A percentile compares a stretch with the other conserved stretches of the same genome.
phyloP scores from a whole-genome alignment of 2,113 vertebrate genomes.

The Stigmatopora nigra region DNA sequence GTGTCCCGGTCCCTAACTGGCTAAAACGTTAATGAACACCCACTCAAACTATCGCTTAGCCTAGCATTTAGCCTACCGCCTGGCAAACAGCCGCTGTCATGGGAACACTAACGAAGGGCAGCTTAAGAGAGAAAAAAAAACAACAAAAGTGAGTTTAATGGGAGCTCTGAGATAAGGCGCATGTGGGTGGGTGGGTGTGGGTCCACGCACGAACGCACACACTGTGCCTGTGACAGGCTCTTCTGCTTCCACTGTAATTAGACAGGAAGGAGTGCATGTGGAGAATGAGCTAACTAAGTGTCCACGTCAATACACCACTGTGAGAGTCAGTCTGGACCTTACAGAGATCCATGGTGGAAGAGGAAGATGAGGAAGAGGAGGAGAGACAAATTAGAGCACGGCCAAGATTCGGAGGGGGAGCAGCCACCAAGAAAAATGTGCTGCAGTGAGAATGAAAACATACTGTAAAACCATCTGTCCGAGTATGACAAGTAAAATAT shows the following conservation, averaged over 20 bases:
- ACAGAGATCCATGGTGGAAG: slow-evolving; percentile 21
- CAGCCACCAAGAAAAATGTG: slow-evolving; percentile 16
- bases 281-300: slow-evolving; percentile 58
- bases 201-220: slow-evolving; percentile 9
- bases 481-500: slow-evolving; percentile 15
- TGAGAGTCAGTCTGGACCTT: slow-evolving; percentile 39
- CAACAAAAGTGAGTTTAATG: slow-evolving; percentile 69
- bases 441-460: slow-evolving; percentile 29
- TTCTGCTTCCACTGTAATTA: slow-evolving; percentile 57
- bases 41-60: slow-evolving; percentile 43
- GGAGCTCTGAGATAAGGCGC: slow-evolving; percentile 66
- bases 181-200: slow-evolving; percentile 22
- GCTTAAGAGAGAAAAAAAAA: slow-evolving; percentile 60
- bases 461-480: neutral
- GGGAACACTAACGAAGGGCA: slow-evolving; percentile 68
- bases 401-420: slow-evolving; percentile 27
- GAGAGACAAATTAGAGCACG: slow-evolving; percentile 41
- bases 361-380: slow-evolving; percentile 19
- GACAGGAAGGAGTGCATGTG: slow-evolving; percentile 58
- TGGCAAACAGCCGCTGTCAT: slow-evolving; percentile 57
- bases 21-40: slow-evolving; percentile 46
- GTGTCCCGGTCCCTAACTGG: slow-evolving; percentile 26
- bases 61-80: slow-evolving; percentile 51
- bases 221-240: slow-evolving; percentile 30
- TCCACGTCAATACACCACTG: slow-evolving; percentile 56